Evolutionary conservation across 92 coral and sea anemone species (phyloP).

Genomic region (Muricea muricata): DNA sequence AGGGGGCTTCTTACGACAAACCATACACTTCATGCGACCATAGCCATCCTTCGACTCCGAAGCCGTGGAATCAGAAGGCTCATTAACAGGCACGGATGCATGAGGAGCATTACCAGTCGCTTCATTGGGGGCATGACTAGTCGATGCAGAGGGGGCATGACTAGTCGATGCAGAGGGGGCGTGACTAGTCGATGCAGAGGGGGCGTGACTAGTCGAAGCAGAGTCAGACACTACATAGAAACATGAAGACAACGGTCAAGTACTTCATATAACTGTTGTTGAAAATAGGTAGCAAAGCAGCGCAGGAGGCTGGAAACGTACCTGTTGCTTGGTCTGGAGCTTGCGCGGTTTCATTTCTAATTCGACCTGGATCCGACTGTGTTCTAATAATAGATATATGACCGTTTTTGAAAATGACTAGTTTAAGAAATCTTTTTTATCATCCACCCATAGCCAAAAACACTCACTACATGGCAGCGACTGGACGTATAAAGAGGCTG

Average conservation of each 20-base stretch:
- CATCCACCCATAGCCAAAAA: too few relatives aligned
- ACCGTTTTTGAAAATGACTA: background rate
- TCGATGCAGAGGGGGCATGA: slow-evolving; percentile 16
- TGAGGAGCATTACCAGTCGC: too few relatives aligned
- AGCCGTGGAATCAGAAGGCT: background rate
- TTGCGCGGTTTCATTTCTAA: background rate
- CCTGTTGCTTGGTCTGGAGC: slow-evolving; percentile 16
- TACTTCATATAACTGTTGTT: background rate
- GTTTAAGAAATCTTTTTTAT: too few relatives aligned
- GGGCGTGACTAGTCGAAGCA: slow-evolving; percentile 18
- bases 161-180: slow-evolving; percentile 27
- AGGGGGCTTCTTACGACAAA: slow-evolving; percentile 85
- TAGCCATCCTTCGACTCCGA: background rate
- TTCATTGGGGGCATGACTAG: slow-evolving; percentile 20
- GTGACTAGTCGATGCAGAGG: slow-evolving; percentile 18
- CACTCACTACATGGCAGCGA: too few relatives aligned
- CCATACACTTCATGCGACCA: slow-evolving; percentile 71
- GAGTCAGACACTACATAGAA: slow-evolving; percentile 25
- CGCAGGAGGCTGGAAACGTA: too few relatives aligned
- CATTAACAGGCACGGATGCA: too few relatives aligned
- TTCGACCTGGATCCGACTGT: slow-evolving; percentile 17
- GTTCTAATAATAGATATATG: background rate
- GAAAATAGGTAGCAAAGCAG: background rate
- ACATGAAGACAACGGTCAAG: too few relatives aligned
- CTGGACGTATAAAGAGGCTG: too few relatives aligned